These are phyloP conservation scores for Pseudois nayaur DNA, from an alignment of 2,113 vertebrate genomes.

Conservation along the genomic window DNA sequence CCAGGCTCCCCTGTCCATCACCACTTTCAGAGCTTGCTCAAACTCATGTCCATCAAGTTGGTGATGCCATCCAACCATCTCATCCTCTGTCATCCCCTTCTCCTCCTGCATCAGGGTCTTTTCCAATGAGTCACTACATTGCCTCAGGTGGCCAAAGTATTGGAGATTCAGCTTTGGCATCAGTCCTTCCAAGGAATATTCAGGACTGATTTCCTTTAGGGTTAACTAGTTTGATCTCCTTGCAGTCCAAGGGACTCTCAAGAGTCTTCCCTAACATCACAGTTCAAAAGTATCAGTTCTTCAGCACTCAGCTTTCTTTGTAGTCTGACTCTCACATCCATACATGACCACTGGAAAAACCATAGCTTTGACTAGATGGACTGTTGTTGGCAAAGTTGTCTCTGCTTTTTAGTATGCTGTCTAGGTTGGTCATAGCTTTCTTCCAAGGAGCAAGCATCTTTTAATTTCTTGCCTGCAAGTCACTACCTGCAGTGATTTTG, in stretches of 20 bases:
- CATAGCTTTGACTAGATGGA: not conserved
- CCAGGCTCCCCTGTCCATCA: not conserved
- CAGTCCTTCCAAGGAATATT: not conserved
- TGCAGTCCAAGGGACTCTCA: not conserved
- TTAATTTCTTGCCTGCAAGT: not conserved
- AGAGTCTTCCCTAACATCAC: not conserved
- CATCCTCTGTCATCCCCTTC: not conserved
- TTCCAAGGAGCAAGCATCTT: not conserved
- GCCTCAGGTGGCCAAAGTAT: not conserved
- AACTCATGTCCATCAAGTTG: not conserved
- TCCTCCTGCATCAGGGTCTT: not conserved
- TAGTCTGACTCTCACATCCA: not conserved
- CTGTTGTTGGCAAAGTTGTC: not conserved
- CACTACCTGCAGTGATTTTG: not conserved
- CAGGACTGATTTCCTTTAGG: not conserved
- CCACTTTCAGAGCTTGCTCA: not conserved
- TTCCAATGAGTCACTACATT: fast-evolving
- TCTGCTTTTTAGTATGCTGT: not conserved
- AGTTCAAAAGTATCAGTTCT: not conserved
- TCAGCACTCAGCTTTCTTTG: not conserved
- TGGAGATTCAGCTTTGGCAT: not conserved
- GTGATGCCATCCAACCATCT: not conserved
- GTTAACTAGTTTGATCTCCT: not conserved
- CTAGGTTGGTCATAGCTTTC: not conserved
- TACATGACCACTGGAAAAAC: not conserved